Percentiles rank a stretch among this genome's conserved stretches.
Conservation (phyloP, 2,888 invertebrate genomes). For the Allophyes oxyacanthae region DNA sequence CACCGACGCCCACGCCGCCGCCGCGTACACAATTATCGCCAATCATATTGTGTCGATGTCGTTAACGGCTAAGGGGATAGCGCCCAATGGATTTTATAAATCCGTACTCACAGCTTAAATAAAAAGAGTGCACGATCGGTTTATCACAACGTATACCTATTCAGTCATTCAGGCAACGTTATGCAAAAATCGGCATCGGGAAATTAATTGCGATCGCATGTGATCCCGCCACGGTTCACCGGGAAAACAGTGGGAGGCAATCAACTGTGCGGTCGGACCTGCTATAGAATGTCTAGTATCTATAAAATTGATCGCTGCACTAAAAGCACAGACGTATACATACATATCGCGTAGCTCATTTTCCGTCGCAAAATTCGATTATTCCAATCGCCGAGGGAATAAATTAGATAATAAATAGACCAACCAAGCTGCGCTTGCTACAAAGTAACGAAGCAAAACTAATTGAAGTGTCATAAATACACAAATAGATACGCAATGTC, state of each 20-base stretch:
- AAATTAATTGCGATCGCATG: conserved; percentile 48
- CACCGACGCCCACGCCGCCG: too few relatives aligned
- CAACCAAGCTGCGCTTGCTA: conserved; percentile 5
- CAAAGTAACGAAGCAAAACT: conserved; percentile 17
- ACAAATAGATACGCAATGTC: conserved; percentile 15
- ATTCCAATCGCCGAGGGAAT: conserved; percentile 2
- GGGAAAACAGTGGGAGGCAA: conserved; percentile 40
- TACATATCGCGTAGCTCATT: conserved; percentile 5
- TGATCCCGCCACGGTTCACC: conserved; percentile 38
- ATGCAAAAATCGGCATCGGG: conserved; percentile 37
- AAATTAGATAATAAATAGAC: conserved; percentile 7
- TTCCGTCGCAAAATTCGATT: background rate
- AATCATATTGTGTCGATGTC: too few relatives aligned
- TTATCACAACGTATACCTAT: conserved; percentile 13
- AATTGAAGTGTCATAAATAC: conserved; percentile 20
- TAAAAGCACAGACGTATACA: conserved; percentile 18
- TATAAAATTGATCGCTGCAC: conserved; percentile 36
- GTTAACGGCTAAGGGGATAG: too few relatives aligned
- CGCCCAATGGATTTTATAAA: too few relatives aligned
- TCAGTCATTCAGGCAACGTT: conserved; percentile 4
- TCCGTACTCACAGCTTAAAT: too few relatives aligned
- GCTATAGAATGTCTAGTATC: conserved; percentile 26
- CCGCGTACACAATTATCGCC: too few relatives aligned
- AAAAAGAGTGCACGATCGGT: background rate
- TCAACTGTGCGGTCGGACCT: conserved; percentile 51